These are phyloP conservation scores for Rhinolophus ferrumequinum DNA, from an alignment of 2,113 vertebrate genomes.

Conservation along the genomic window DNA sequence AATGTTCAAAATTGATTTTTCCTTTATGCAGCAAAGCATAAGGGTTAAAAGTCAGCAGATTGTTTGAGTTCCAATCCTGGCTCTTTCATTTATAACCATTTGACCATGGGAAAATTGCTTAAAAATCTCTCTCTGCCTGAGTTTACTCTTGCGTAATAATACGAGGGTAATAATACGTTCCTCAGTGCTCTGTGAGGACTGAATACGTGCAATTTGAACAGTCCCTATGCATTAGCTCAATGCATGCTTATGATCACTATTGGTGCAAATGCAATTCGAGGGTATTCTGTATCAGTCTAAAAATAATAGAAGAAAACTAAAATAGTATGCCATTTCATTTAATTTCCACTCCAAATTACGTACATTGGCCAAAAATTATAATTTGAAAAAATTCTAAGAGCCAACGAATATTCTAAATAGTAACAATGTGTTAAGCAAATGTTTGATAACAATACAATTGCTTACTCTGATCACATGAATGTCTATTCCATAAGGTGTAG, in stretches of 20 bases:
- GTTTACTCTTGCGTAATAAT: background rate
- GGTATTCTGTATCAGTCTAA: constrained; percentile 26
- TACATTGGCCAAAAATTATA: constrained; percentile 54
- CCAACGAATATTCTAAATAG: background rate
- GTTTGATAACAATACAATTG: constrained; percentile 52
- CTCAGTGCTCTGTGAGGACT: background rate
- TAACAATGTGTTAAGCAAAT: constrained; percentile 66
- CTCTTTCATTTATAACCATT: background rate
- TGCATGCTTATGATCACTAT: background rate
- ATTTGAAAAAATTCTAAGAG: constrained; percentile 56
- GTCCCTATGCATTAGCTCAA: background rate
- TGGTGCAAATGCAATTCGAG: background rate
- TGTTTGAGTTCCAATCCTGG: background rate
- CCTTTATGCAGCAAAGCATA: background rate
- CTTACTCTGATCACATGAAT: constrained; percentile 38
- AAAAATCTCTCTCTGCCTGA: background rate
- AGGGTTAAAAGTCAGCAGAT: background rate
- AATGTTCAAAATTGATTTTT: background rate
- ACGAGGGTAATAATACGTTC: background rate
- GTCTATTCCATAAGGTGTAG: background rate
- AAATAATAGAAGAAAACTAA: constrained; percentile 64
- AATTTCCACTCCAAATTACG: constrained; percentile 53
- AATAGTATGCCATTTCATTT: constrained; percentile 57
- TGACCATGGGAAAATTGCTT: background rate
- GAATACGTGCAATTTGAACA: background rate